Evolutionary conservation across 2,888 invertebrate species (phyloP).

Genomic region (Lydus trimaculatus): DNA sequence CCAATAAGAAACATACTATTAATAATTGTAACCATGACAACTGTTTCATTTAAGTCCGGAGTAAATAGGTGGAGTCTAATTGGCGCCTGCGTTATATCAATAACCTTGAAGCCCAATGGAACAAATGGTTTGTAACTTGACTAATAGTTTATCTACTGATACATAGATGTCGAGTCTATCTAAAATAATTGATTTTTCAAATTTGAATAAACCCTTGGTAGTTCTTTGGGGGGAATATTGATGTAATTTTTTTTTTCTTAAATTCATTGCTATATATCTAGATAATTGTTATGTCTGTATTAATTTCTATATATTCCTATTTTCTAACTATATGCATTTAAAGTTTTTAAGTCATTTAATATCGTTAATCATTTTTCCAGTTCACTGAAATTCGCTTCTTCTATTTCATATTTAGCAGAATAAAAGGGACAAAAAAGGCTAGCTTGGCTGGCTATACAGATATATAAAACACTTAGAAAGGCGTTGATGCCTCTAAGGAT

Average conservation of each 20-base stretch:
- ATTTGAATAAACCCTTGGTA: no score
- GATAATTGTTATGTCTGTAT: no score
- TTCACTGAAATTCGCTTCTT: background rate
- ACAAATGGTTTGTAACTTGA: background rate
- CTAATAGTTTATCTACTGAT: slow-evolving; percentile 6
- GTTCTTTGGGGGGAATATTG: no score
- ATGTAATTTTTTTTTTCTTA: no score
- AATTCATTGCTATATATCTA: no score
- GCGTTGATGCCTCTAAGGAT: slow-evolving; percentile 61
- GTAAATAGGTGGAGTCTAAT: slow-evolving; percentile 42
- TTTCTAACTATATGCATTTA: no score
- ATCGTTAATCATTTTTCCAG: background rate
- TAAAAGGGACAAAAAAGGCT: slow-evolving; percentile 6
- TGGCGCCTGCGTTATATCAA: slow-evolving; percentile 25
- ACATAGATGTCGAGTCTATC: background rate
- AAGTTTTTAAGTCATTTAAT: background rate
- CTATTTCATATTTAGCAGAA: background rate
- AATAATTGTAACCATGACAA: slow-evolving; percentile 55
- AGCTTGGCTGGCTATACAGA: background rate
- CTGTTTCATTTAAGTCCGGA: slow-evolving; percentile 39
- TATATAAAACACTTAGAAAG: slow-evolving; percentile 48
- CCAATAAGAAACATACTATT: slow-evolving; percentile 57
- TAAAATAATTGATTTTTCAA: background rate
- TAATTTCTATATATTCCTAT: no score
- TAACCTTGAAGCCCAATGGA: background rate